Base-by-base conservation (phyloP, 2,113 vertebrate species). In the Hystrix brachyura region DNA sequence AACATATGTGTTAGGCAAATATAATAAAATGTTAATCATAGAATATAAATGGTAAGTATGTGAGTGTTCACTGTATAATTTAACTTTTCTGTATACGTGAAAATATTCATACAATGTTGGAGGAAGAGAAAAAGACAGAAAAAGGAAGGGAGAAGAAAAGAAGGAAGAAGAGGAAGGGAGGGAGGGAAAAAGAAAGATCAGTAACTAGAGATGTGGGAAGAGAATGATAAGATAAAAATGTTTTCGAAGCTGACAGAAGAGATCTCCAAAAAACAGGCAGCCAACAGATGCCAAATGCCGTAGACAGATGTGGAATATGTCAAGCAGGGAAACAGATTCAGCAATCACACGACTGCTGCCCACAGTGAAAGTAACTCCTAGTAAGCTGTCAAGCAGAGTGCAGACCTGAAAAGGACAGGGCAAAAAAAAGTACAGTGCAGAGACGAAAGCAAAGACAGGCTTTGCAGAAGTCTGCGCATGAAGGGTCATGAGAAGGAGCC, bases 91-190 rank as follows among this genome's bases (percentile, higher is more conserved):
- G 27, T 67, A 46, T 18, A 51, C 60, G 95, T 94, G 23, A 95
- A 94, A 88, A 89, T 78, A 87, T 34, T 92, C 6, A 53, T 74
- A 76, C 81, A 89, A 82, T 72, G 7, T 71, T 69, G 48, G 71
- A 65, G 65, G 87, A 65, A 27, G 88, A 43, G 32, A 48, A 65
- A 34, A 3, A 4, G 13, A 38, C 38, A 38, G 38, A 38, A 38
- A 38, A 38, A 59, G 29, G 74, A 34, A 74, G 13, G 34, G 79
- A 81, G 5, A 81, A 84, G 12, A 12, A 38, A 7, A 11, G 65
- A 55, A 59, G 7, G 19, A 71, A 89, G 32, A 55, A 57, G 25
- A 64, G 25, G 48, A 72, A 57, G 3, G 7, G 21, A 43, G 14
- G 64, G 11, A 76, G 17, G 21, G 72, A 79, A 57, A 17, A 32